Evolutionary conservation across 1,140 invertebrate species (phyloP), one percentile per base, ranked within the genome.

Genomic region (Manduca sexta): DNA sequence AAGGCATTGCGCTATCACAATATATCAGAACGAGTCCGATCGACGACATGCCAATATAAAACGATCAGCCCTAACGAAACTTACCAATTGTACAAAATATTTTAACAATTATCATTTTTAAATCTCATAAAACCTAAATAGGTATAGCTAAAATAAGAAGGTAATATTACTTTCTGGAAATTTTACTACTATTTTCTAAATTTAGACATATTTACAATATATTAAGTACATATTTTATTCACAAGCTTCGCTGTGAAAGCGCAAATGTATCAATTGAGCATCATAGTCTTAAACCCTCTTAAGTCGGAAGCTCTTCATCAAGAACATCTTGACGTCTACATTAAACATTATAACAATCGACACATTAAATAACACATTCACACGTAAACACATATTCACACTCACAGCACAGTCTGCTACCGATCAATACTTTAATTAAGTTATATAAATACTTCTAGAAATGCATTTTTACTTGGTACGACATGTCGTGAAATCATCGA

Each of bases 381-480:
- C 60, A 80, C 73, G 73, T 60, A 64, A 44, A 14, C 14, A 74
- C 56, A 76, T 69, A 68, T 68, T 63, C 69, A 76, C 71, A 80
- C 72, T 79, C 79, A 81, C 77, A 81, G 75, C 75, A 74, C 74
- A 69, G 38, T 75, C 74, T 69, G 63, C 65, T 71, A 66, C 66
- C 71, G 63, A 78, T 74, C 64, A 69, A 68, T 65, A 74, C 51
- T 72, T 76, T 82, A 71, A 72, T 82, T 82, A 82, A 82, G 77
- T 76, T 74, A 74, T 67, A 80, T 80, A 79, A 82, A 81, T 83
- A 81, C 59, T 66, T 70, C 74, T 84, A 83, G 68, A 84, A 84
- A 84, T 84, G 81, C 81, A 84, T 70, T 84, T 75, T 43, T 65
- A 83, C 75, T 75, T 72, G 81, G 81, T 84, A 84, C 81, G 81